Evolutionary conservation across 2,797 vertebrate genomes (phyloP).

Genomic region (Sebastes diploproa): DNA sequence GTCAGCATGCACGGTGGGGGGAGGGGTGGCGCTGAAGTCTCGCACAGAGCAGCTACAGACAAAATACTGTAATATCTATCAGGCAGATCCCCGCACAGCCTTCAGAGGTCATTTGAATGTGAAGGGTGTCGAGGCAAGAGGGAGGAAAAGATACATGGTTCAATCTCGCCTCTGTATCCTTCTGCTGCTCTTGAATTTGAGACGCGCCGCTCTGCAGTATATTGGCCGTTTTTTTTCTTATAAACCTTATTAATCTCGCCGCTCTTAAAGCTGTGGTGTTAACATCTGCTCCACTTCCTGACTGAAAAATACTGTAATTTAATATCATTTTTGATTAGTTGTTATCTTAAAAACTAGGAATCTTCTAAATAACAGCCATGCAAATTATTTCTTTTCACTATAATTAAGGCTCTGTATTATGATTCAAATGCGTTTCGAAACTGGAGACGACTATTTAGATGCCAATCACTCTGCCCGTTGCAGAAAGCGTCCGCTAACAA

Average conservation of each 20-base stretch:
- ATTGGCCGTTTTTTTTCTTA: constrained; percentile 18
- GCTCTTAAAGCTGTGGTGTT: constrained; percentile 17
- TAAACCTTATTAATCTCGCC: constrained; percentile 33
- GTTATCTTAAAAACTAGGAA: constrained; percentile 6
- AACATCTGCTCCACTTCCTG: constrained; percentile 38
- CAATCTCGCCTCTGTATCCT: constrained; percentile 21
- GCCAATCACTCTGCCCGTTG: constrained; percentile 32
- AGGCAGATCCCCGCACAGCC: constrained; percentile 47
- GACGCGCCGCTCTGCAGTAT: constrained; percentile 9
- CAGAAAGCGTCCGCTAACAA: constrained; percentile 12
- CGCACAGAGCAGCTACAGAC: constrained; percentile 58
- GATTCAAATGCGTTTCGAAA: constrained; percentile 29
- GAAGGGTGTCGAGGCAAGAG: constrained; percentile 34
- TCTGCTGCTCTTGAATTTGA: constrained; percentile 45
- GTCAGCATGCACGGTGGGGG: constrained; percentile 72
- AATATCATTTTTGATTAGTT: constrained; percentile 29
- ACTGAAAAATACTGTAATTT: constrained; percentile 25
- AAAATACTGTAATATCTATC: constrained; percentile 73
- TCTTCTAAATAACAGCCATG: constrained; percentile 11
- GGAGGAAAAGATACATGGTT: constrained; percentile 44
- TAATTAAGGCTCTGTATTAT: constrained; percentile 48
- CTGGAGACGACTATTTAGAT: constrained; percentile 30
- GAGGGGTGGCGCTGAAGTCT: constrained; percentile 33
- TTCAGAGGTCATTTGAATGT: constrained; percentile 78
- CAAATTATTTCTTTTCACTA: constrained; percentile 35